These are phyloP conservation scores for Chloroceryle aenea DNA, from an alignment of 2,113 vertebrate genomes.

Conservation along the genomic window DNA sequence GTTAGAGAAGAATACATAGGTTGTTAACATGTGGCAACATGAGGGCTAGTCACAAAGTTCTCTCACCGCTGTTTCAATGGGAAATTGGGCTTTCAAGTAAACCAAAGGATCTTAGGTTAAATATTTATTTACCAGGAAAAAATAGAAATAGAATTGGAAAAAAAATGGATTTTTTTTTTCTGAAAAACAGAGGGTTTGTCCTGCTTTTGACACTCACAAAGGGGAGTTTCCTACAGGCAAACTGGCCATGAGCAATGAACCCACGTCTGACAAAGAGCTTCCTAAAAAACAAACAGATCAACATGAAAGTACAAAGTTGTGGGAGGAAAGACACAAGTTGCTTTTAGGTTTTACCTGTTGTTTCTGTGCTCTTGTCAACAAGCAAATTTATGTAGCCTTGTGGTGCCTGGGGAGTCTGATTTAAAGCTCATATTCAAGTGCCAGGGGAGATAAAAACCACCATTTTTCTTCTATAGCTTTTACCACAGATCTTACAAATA, in stretches of 20 bases:
- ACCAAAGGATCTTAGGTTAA: background rate
- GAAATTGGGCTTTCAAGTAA: background rate
- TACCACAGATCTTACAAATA: background rate
- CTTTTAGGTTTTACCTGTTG: background rate
- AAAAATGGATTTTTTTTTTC: background rate
- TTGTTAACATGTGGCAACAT: background rate
- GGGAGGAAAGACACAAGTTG: background rate
- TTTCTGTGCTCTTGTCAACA: background rate
- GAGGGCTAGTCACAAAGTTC: background rate
- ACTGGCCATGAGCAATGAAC: background rate
- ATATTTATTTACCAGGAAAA: background rate
- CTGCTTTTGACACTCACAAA: background rate
- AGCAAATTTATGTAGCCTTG: background rate
- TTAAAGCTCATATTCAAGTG: background rate
- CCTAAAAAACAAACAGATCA: background rate
- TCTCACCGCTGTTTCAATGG: background rate
- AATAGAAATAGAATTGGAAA: background rate
- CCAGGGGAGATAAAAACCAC: background rate
- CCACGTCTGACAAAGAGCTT: background rate
- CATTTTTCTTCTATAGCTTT: background rate
- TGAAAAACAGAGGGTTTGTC: background rate
- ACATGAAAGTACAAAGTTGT: background rate
- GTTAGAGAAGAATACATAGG: background rate
- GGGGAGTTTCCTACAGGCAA: background rate
- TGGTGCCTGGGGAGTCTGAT: background rate